phyloP scores from a whole-genome alignment of 92 coral and sea anemone genomes.

The Heliopora coerulea region DNA sequence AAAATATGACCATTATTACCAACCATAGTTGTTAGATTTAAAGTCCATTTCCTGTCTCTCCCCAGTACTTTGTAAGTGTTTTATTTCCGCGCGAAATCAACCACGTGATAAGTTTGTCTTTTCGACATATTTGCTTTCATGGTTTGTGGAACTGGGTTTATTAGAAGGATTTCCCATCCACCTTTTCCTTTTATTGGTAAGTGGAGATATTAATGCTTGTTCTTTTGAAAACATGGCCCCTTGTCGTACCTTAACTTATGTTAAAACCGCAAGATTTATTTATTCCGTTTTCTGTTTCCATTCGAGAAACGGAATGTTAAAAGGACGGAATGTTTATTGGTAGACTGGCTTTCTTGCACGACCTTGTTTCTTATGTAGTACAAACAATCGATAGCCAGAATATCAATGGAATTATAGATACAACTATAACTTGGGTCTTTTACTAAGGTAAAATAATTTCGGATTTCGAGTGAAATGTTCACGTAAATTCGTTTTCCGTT shows the following conservation, averaged over 20 bases:
- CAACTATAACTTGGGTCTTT: constrained; percentile 1
- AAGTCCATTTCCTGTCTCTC: too few relatives aligned
- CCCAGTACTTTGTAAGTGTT: neutral
- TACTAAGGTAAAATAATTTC: neutral
- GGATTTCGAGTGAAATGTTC: too few relatives aligned
- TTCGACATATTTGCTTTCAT: constrained; percentile 47
- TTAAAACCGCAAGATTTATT: neutral
- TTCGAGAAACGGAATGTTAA: constrained; percentile 13
- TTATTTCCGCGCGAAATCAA: constrained; percentile 40
- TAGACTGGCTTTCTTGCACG: too few relatives aligned
- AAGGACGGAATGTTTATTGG: constrained; percentile 13
- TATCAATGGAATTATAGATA: too few relatives aligned
- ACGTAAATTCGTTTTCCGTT: too few relatives aligned
- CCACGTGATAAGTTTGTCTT: constrained; percentile 42
- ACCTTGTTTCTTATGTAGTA: too few relatives aligned
- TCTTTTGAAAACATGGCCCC: neutral
- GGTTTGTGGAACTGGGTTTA: constrained; percentile 22
- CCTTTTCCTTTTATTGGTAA: constrained; percentile 38
- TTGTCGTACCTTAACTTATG: neutral
- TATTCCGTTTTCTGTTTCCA: neutral
- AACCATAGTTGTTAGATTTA: too few relatives aligned
- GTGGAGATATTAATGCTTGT: neutral
- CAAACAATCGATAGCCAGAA: too few relatives aligned
- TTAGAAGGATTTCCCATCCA: constrained; percentile 29
- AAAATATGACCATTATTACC: too few relatives aligned